Evolutionary conservation across 2,113 vertebrate species (phyloP).

Genomic region (Vanacampus margaritifer): DNA sequence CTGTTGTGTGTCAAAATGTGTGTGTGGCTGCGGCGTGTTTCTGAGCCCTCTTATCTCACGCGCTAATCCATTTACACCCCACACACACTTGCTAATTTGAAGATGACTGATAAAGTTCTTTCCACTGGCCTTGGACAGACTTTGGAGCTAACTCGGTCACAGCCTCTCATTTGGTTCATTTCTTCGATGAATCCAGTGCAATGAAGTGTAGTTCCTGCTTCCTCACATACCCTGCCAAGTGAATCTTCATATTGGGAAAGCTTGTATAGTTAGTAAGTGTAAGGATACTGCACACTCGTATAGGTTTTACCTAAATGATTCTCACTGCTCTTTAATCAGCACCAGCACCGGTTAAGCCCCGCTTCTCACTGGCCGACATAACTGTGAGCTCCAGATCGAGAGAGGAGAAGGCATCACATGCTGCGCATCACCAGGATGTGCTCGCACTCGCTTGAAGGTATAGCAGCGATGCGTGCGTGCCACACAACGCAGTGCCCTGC

Average conservation of each 20-base stretch:
- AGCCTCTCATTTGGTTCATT: slow-evolving; percentile 18
- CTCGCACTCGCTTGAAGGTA: slow-evolving; percentile 14
- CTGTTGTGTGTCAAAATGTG: background rate
- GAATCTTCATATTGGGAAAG: background rate
- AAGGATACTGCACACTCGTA: background rate
- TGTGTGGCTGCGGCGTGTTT: slow-evolving; percentile 4
- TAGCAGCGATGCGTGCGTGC: slow-evolving; percentile 4
- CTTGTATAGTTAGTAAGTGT: background rate
- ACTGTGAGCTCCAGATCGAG: slow-evolving; percentile 21
- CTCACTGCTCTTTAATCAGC: background rate
- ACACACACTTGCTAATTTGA: slow-evolving; percentile 18
- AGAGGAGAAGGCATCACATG: slow-evolving; percentile 23
- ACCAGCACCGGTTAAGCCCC: background rate
- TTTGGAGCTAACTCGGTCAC: slow-evolving; percentile 7
- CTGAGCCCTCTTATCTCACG: slow-evolving; percentile 32
- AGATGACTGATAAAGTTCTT: slow-evolving; percentile 29
- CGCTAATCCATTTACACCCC: slow-evolving; percentile 14
- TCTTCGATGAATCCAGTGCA: background rate
- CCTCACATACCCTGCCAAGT: background rate
- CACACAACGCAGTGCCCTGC: slow-evolving; percentile 11
- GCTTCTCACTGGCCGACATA: slow-evolving; percentile 14
- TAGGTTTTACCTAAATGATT: background rate
- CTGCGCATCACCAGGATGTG: slow-evolving; percentile 9
- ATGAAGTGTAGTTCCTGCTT: slow-evolving; percentile 1
- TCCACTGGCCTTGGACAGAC: slow-evolving; percentile 8